These are phyloP conservation scores for Actinemys pallida DNA, from an alignment of 2,113 vertebrate genomes.

Conservation along the genomic window DNA sequence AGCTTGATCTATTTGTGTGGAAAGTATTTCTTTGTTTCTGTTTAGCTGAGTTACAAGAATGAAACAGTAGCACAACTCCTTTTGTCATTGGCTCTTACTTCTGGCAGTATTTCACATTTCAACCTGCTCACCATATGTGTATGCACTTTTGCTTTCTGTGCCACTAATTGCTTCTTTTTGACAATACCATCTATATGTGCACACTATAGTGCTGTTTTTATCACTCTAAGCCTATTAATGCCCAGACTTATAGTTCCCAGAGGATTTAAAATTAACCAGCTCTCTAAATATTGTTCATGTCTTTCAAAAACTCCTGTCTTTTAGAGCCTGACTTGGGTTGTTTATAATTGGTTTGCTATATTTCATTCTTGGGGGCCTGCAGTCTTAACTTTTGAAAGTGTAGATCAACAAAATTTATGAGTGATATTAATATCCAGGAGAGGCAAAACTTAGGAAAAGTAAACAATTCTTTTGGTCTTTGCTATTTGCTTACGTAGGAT, in stretches of 20 bases:
- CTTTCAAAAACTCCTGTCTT: slow-evolving; percentile 80
- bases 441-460: slow-evolving; percentile 80
- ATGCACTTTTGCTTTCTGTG: slow-evolving; percentile 67
- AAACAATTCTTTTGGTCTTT: slow-evolving; percentile 70
- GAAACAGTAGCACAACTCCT: slow-evolving; percentile 64
- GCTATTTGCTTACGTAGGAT: slow-evolving; percentile 75
- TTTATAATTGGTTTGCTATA: slow-evolving; percentile 82
- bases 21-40: slow-evolving; percentile 16
- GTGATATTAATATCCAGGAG: slow-evolving; percentile 77
- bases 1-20: slow-evolving; percentile 6
- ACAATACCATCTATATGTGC: slow-evolving; percentile 81
- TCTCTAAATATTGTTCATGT: slow-evolving; percentile 84
- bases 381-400: slow-evolving; percentile 79
- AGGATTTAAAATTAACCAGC: slow-evolving; percentile 86
- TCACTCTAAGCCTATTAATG: slow-evolving; percentile 86
- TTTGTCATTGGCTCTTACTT: slow-evolving; percentile 62
- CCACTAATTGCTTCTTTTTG: slow-evolving; percentile 84
- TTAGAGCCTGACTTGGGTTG: slow-evolving; percentile 77
- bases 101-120: slow-evolving; percentile 73
- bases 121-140: slow-evolving; percentile 84
- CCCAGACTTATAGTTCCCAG: slow-evolving; percentile 81
- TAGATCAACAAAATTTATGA: slow-evolving; percentile 82
- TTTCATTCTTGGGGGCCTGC: slow-evolving; percentile 79
- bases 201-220: slow-evolving; percentile 82
- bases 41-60: slow-evolving; percentile 36